Evolutionary conservation across 2,113 vertebrate species (phyloP).

Genomic region (Thunnus thynnus): DNA sequence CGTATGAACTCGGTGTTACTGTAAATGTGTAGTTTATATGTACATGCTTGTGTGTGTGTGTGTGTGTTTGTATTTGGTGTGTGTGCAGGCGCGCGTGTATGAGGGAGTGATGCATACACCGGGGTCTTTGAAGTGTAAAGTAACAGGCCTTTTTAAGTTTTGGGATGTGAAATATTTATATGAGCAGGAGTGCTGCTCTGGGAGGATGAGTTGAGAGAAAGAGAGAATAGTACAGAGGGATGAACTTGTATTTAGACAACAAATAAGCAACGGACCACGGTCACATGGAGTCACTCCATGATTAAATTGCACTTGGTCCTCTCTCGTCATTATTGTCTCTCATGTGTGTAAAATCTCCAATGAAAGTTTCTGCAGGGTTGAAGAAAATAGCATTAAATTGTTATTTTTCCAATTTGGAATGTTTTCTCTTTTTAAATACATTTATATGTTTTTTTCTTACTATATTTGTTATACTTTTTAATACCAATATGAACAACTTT

Average conservation of each 20-base stretch:
- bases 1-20: not conserved
- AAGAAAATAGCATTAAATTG: not conserved
- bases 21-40: not conserved
- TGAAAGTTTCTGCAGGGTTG: not conserved
- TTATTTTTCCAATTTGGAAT: no score
- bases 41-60: not conserved
- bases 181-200: conserved; percentile 54
- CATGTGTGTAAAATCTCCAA: not conserved
- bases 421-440: no score
- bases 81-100: not conserved
- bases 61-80: conserved; percentile 6
- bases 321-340: not conserved
- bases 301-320: not conserved
- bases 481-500: no score
- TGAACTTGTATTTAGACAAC: conserved; percentile 38
- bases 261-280: not conserved
- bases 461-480: no score
- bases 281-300: not conserved
- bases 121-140: conserved; percentile 76
- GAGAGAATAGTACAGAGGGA: conserved; percentile 17
- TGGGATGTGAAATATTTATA: conserved; percentile 77
- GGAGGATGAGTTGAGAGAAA: conserved; percentile 22
- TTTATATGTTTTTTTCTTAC: no score
- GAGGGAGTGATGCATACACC: conserved; percentile 44
- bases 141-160: conserved; percentile 70